Conservation (phyloP, 2,113 vertebrate genomes). For the Setophaga kirtlandii region DNA sequence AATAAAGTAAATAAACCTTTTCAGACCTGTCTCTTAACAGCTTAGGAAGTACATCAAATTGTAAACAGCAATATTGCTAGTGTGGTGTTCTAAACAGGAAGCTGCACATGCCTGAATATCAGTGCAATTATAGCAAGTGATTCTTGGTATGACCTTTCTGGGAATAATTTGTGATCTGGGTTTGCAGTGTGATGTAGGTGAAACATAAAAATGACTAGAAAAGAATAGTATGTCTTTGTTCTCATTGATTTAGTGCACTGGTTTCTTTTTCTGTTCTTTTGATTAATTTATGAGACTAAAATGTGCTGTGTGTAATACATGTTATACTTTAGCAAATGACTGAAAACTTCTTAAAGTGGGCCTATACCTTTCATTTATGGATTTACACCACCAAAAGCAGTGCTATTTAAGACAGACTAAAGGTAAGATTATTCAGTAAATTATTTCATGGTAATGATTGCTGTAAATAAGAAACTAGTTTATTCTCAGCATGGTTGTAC, state of each 20-base stretch:
- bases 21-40: not conserved
- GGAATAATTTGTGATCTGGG: not conserved
- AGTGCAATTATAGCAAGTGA: not conserved
- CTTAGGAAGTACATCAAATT: not conserved
- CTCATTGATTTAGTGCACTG: not conserved
- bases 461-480: conserved; percentile 16
- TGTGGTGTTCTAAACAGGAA: not conserved
- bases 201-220: not conserved
- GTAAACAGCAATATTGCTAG: not conserved
- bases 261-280: not conserved
- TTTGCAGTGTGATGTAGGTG: not conserved
- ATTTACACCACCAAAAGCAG: not conserved
- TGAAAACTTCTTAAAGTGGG: not conserved
- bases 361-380: not conserved
- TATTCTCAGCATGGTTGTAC: not conserved
- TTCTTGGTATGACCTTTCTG: not conserved
- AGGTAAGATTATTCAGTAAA: not conserved
- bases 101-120: fast-evolving
- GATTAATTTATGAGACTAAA: conserved; percentile 40
- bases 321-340: not conserved
- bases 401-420: not conserved
- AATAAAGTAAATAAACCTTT: not conserved
- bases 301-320: not conserved
- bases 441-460: conserved; percentile 3
- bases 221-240: not conserved